Evolutionary conservation across 2,888 invertebrate species (phyloP).

Genomic region (Melanophora roralis): DNA sequence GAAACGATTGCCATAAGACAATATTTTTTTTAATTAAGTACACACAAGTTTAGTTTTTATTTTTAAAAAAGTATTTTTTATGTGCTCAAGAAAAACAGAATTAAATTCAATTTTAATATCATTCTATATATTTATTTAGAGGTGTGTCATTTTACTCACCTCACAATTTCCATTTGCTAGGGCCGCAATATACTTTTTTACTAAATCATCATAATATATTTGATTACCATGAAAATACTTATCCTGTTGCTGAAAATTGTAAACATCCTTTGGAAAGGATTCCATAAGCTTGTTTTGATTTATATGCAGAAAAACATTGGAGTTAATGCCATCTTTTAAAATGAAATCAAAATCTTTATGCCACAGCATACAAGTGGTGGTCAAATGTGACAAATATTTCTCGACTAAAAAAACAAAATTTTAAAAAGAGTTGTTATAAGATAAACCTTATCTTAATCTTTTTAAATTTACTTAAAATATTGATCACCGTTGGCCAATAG

Average conservation of each 20-base stretch:
- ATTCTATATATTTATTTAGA: no score
- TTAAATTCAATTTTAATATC: no score
- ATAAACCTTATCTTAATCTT: not conserved
- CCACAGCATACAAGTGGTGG: constrained; percentile 61
- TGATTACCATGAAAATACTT: constrained; percentile 19
- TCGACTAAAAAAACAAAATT: constrained; percentile 45
- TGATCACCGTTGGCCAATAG: constrained; percentile 59
- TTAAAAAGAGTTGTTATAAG: not conserved
- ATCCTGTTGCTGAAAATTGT: constrained; percentile 49
- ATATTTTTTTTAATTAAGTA: no score
- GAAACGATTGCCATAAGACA: no score
- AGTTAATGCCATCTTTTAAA: not conserved
- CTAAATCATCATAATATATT: constrained; percentile 45
- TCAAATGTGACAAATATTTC: constrained; percentile 57
- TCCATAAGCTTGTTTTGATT: constrained; percentile 20
- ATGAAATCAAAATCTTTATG: constrained; percentile 49
- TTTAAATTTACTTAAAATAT: constrained; percentile 56
- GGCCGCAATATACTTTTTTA: constrained; percentile 58
- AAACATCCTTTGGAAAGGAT: constrained; percentile 54
- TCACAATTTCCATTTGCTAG: constrained; percentile 60
- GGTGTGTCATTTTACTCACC: constrained; percentile 48
- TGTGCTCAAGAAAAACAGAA: no score
- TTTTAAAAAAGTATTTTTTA: no score
- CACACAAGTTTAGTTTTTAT: no score
- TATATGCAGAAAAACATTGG: constrained; percentile 56